Percentiles rank a stretch among this genome's conserved stretches.
Conservation (phyloP, 2,113 vertebrate species). For the Vulpes vulpes region DNA sequence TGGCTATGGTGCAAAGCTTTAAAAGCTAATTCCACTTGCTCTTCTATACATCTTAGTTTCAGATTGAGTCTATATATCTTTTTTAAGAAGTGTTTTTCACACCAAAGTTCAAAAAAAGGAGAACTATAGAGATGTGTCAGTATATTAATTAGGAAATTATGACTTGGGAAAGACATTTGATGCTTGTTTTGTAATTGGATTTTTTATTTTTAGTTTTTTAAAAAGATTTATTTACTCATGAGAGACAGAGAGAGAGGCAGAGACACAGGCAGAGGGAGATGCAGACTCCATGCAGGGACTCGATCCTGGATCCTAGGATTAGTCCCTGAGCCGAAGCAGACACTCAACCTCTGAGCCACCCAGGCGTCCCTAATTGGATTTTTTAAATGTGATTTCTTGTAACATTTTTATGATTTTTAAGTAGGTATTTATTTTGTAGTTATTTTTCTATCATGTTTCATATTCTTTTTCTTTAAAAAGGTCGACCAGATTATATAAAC, state of each 20-base stretch:
- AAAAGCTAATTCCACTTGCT: neutral
- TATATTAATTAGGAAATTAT: neutral
- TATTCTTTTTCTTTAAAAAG: neutral
- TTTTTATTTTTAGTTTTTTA: neutral
- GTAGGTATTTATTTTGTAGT: neutral
- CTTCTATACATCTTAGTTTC: slow-evolving; percentile 14
- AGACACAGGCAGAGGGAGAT: no score
- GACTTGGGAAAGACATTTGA: neutral
- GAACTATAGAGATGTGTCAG: neutral
- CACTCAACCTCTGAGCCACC: no score
- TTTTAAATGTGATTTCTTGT: neutral
- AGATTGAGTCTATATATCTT: neutral
- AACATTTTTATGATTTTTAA: neutral
- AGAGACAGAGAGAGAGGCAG: no score
- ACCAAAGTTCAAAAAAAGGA: neutral
- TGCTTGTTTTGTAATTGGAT: neutral
- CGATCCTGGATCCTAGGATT: no score
- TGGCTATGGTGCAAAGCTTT: neutral
- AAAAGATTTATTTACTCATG: neutral
- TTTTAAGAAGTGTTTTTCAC: neutral
- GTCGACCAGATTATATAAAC: neutral
- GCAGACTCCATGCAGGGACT: no score
- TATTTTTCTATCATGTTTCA: neutral
- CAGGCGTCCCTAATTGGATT: neutral
- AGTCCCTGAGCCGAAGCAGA: no score